These are phyloP conservation scores for Ammodytes marinus DNA, from an alignment of 2,113 vertebrate species.

Conservation along the genomic window DNA sequence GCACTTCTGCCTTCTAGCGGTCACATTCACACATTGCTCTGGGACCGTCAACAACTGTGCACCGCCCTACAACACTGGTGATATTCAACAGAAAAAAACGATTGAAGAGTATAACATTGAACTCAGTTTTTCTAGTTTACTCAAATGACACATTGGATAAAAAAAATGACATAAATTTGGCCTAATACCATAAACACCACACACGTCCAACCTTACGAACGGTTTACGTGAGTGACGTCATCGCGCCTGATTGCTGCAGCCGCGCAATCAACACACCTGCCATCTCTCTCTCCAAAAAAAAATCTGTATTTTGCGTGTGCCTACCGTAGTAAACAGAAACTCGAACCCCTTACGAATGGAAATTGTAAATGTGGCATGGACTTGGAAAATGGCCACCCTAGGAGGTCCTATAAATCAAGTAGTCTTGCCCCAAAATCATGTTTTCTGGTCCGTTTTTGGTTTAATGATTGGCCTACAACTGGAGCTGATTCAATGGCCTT, in stretches of 20 bases:
- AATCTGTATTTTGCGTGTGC: no score
- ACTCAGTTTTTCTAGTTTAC: not conserved
- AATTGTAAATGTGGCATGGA: not conserved
- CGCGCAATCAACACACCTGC: not conserved
- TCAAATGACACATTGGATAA: not conserved
- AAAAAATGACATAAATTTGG: not conserved
- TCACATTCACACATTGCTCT: not conserved
- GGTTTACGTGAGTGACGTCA: not conserved
- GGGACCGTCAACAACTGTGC: not conserved
- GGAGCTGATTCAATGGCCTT: not conserved
- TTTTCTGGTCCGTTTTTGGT: not conserved
- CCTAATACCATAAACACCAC: no score
- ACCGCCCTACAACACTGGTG: no score
- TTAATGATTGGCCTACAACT: not conserved
- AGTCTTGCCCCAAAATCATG: not conserved
- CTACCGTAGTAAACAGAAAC: no score
- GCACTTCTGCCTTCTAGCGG: conserved; percentile 66
- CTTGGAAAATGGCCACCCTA: no score
- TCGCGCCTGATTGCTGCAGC: not conserved
- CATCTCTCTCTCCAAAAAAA: no score
- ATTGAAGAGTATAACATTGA: not conserved
- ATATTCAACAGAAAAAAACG: not conserved
- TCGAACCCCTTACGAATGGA: no score
- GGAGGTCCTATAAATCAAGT: not conserved
- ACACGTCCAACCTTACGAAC: not conserved